A percentile compares a stretch with the other conserved stretches of the same genome.
Conservation (phyloP, 2,888 invertebrate species). For the Platycheirus rosarum region DNA sequence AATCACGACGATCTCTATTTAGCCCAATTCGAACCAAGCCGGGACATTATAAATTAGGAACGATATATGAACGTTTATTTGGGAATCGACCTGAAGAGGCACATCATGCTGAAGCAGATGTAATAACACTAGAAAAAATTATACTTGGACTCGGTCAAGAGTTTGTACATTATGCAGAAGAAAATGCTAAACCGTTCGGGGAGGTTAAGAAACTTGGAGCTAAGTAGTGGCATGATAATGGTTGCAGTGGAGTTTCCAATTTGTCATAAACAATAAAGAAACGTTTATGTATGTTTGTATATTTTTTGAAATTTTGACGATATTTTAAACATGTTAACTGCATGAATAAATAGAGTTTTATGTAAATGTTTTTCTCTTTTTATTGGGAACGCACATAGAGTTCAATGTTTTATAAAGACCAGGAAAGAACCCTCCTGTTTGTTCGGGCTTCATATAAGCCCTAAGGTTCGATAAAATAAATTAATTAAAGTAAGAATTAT, state of each 20-base stretch:
- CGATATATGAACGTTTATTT: conserved; percentile 84
- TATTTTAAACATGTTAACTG: not conserved
- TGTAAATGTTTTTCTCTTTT: no score
- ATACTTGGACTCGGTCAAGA: conserved; percentile 84
- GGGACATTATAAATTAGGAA: conserved; percentile 83
- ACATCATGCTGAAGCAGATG: conserved; percentile 89
- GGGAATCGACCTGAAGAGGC: conserved; percentile 82
- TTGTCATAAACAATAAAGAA: not conserved
- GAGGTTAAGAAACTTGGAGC: conserved; percentile 72
- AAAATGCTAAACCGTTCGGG: conserved; percentile 77
- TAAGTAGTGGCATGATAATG: not conserved
- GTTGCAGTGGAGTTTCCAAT: no score
- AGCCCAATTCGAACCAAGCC: conserved; percentile 73
- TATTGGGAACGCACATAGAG: no score
- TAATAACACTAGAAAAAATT: conserved; percentile 86
- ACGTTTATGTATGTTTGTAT: not conserved
- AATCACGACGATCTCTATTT: conserved; percentile 76
- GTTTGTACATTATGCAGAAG: conserved; percentile 84
- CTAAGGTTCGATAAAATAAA: no score
- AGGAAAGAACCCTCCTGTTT: no score
- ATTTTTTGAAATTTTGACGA: not conserved
- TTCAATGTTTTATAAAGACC: no score
- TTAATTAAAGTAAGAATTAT: no score
- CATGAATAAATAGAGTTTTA: not conserved
- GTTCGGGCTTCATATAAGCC: no score